Conservation (phyloP, 2,888 invertebrate genomes). For the Tetramorium bicarinatum region DNA sequence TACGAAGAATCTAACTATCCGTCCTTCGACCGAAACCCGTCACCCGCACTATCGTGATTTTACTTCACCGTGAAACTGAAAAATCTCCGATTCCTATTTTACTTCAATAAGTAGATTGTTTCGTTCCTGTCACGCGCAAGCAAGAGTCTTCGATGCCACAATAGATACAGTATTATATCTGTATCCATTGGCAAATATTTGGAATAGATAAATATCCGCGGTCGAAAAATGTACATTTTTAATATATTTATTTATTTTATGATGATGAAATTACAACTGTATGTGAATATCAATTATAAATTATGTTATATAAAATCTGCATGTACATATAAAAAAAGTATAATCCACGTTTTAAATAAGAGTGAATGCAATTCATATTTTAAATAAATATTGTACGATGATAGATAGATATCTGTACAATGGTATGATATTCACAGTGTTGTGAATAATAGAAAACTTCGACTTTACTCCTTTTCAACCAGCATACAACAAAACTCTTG, state of each 20-base stretch:
- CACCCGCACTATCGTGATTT: conserved; percentile 25
- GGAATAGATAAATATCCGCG: not conserved
- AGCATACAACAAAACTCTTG: not conserved
- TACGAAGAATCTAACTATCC: conserved; percentile 28
- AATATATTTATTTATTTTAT: conserved; percentile 2
- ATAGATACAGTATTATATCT: not conserved
- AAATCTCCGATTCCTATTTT: conserved; percentile 8
- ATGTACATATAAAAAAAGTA: not conserved
- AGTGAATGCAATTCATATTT: not conserved
- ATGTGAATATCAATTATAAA: not conserved
- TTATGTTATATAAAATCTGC: not conserved
- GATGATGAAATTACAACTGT: not conserved
- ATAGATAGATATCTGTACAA: not conserved
- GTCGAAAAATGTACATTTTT: not conserved
- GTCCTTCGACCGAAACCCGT: not conserved
- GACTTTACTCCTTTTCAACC: not conserved
- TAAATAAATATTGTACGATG: not conserved
- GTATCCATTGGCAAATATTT: not conserved
- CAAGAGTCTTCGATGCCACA: not conserved
- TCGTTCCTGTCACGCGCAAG: not conserved
- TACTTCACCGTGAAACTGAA: not conserved
- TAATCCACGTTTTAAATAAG: too few relatives aligned
- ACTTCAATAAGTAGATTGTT: not conserved
- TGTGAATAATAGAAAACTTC: not conserved
- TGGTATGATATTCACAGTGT: not conserved